These are phyloP conservation scores for Pitta sordida DNA, from an alignment of 2,113 vertebrate species.

Conservation along the genomic window DNA sequence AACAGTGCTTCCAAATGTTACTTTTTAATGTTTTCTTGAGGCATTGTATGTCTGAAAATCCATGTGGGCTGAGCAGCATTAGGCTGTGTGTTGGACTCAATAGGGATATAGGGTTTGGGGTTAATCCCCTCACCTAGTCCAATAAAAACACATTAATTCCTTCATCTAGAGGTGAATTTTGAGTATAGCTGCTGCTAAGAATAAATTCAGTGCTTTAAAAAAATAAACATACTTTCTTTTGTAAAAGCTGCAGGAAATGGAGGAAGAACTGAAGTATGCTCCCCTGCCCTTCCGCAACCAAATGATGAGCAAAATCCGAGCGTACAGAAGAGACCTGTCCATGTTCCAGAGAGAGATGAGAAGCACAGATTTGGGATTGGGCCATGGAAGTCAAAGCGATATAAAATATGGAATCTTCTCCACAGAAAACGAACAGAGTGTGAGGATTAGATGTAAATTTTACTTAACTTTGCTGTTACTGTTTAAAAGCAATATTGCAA, in stretches of 20 bases:
- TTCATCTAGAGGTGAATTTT: background rate
- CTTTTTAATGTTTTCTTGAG: background rate
- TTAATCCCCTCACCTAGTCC: background rate
- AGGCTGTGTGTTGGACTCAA: rapidly evolving
- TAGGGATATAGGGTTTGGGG: background rate
- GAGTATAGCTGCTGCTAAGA: background rate
- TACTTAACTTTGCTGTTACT: background rate
- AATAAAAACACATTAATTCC: background rate
- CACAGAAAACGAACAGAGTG: conserved; percentile 85
- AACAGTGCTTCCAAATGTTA: background rate
- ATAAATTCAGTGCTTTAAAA: background rate
- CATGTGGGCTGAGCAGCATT: background rate
- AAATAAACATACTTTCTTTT: background rate
- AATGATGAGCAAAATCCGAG: conserved; percentile 87
- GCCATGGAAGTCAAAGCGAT: conserved; percentile 66
- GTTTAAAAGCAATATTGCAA: background rate
- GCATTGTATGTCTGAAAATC: background rate
- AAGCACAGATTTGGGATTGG: conserved; percentile 68
- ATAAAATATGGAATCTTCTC: conserved; percentile 76
- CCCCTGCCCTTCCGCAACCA: conserved; percentile 83
- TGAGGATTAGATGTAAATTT: conserved; percentile 62
- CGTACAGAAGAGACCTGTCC: conserved; percentile 84
- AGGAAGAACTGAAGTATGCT: conserved; percentile 86
- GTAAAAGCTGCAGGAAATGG: conserved; percentile 89
- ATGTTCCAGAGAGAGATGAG: conserved; percentile 89